Conservation (phyloP, 2,888 invertebrate genomes). For the Schrankia costaestrigalis region DNA sequence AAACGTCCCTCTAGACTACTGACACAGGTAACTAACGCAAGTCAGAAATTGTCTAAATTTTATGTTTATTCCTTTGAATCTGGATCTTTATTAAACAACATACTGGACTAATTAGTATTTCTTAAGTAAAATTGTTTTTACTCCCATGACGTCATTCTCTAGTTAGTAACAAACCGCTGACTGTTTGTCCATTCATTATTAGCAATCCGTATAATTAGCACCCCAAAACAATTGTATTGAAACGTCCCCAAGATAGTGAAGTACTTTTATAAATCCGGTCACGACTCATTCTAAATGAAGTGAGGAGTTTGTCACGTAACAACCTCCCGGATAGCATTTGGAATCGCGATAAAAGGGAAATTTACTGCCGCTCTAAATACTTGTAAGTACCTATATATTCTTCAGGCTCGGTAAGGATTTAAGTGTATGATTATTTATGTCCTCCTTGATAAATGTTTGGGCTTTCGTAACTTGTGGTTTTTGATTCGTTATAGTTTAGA, state of each 20-base stretch:
- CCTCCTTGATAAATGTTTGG: constrained; percentile 1
- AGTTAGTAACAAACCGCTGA: too few relatives aligned
- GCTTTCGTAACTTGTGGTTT: background rate
- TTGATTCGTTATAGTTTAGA: constrained; percentile 2
- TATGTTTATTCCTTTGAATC: too few relatives aligned
- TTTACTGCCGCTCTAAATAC: constrained; percentile 61
- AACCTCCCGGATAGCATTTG: constrained; percentile 59
- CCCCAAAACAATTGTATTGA: constrained; percentile 42
- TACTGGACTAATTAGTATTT: too few relatives aligned
- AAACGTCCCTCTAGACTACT: too few relatives aligned
- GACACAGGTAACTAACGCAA: too few relatives aligned
- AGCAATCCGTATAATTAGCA: constrained; percentile 21
- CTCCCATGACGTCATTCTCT: too few relatives aligned
- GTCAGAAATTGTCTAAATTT: too few relatives aligned
- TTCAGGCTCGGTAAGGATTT: constrained; percentile 21
- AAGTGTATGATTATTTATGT: constrained; percentile 14
- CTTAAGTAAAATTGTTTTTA: too few relatives aligned
- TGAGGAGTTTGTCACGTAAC: constrained; percentile 71
- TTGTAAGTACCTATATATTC: constrained; percentile 36
- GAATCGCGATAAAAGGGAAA: constrained; percentile 69
- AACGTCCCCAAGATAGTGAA: constrained; percentile 38
- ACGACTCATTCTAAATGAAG: constrained; percentile 65
- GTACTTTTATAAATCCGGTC: constrained; percentile 62
- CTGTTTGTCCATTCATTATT: constrained; percentile 7
- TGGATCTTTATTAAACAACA: too few relatives aligned